Percentiles rank a stretch among this genome's conserved stretches.
Evolutionary conservation across 92 coral and sea anemone genomes (phyloP).

Genomic region (Epizoanthus fatuus): DNA sequence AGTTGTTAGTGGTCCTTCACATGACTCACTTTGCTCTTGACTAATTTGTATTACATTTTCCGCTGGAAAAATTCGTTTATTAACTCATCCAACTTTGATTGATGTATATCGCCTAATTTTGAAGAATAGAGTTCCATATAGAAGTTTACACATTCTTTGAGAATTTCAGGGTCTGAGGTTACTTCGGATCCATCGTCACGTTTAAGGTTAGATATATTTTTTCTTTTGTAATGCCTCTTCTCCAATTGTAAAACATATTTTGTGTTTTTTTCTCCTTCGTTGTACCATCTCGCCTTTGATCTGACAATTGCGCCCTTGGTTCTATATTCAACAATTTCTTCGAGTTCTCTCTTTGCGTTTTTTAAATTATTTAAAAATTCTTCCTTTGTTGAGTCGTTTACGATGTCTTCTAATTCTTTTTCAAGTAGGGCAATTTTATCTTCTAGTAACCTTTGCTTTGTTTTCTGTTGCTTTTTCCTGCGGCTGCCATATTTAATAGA

Average conservation of each 20-base stretch:
- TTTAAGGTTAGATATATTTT: no score
- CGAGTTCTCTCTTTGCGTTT: constrained; percentile 8
- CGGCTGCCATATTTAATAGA: constrained; percentile 11
- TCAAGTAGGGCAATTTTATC: background rate
- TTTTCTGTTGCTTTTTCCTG: background rate
- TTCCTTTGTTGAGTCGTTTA: background rate
- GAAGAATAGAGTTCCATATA: no score
- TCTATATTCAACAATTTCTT: constrained; percentile 36
- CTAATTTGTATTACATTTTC: no score
- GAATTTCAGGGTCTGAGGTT: no score
- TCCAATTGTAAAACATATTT: constrained; percentile 51
- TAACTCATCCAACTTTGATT: no score
- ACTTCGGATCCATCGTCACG: no score
- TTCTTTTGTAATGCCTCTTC: constrained; percentile 39
- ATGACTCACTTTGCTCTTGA: no score
- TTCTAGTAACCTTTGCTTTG: constrained; percentile 10
- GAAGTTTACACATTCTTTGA: no score
- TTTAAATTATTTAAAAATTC: background rate
- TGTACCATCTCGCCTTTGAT: constrained; percentile 52
- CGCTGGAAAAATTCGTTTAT: no score
- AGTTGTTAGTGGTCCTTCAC: background rate
- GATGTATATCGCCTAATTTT: no score
- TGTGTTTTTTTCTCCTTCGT: constrained; percentile 65
- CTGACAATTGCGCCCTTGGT: constrained; percentile 60
- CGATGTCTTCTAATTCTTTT: no score